These are phyloP conservation scores for Antennarius striatus DNA, from an alignment of 2,113 vertebrate genomes.

Conservation along the genomic window DNA sequence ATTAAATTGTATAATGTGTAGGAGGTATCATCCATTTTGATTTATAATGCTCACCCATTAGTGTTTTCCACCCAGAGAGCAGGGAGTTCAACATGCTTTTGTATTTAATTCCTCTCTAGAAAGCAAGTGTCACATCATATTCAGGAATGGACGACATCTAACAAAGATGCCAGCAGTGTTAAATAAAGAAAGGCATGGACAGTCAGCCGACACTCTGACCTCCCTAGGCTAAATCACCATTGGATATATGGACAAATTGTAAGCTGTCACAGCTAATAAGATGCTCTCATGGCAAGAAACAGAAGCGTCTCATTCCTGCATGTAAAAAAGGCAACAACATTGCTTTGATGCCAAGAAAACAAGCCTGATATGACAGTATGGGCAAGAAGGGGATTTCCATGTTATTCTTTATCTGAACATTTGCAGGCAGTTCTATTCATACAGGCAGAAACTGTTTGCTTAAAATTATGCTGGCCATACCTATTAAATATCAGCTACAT, in stretches of 20 bases:
- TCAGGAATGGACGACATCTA: constrained; percentile 50
- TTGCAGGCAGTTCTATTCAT: constrained; percentile 12
- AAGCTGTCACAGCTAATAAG: constrained; percentile 62
- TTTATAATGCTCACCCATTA: constrained; percentile 33
- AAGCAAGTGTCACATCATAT: constrained; percentile 68
- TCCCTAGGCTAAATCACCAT: constrained; percentile 55
- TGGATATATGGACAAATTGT: constrained; percentile 47
- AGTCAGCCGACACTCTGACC: constrained; percentile 39
- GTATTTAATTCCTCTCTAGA: constrained; percentile 51
- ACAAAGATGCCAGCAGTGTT: constrained; percentile 47
- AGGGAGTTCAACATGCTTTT: constrained; percentile 7
- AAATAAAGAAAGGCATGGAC: constrained; percentile 19
- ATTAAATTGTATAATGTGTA: constrained; percentile 23
- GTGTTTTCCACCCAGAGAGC: constrained; percentile 14
- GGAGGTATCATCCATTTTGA: constrained; percentile 15
- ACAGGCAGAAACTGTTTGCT: constrained; percentile 11
- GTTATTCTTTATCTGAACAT: constrained; percentile 41
- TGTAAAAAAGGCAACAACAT: constrained; percentile 21
- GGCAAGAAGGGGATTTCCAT: constrained; percentile 32
- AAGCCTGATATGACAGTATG: constrained; percentile 5
- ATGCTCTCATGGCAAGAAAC: constrained; percentile 55
- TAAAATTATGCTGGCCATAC: constrained; percentile 43
- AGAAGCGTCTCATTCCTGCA: constrained; percentile 18
- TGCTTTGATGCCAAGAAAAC: constrained; percentile 2
- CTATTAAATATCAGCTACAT: too few species aligned